Percentiles rank a stretch among this genome's conserved stretches.
These are phyloP conservation scores for Aotus griseimembra DNA, from an alignment of 2,797 vertebrate genomes.

Conservation along the genomic window DNA sequence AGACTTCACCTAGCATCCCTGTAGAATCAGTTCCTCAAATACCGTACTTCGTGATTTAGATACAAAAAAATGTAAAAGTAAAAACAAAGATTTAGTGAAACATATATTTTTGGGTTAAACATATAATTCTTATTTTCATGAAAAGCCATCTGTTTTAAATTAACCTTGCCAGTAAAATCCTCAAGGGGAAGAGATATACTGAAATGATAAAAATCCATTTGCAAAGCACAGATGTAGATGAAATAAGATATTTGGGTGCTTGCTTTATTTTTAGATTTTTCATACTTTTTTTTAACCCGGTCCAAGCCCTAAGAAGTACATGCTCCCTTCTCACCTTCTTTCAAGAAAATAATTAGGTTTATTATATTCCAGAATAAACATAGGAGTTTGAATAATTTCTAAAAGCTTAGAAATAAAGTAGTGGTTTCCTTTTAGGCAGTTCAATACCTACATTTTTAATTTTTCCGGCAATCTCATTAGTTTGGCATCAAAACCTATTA, in stretches of 20 bases:
- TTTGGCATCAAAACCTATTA: conserved; percentile 53
- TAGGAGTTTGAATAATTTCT: neutral
- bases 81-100: neutral
- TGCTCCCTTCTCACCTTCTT: neutral
- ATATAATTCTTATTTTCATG: conserved; percentile 52
- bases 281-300: neutral
- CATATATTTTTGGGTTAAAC: neutral
- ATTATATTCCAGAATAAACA: neutral
- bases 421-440: neutral
- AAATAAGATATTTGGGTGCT: neutral
- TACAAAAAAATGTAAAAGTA: neutral
- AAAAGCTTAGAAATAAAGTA: neutral
- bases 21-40: neutral
- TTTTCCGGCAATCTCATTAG: neutral
- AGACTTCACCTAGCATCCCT: neutral
- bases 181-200: conserved; percentile 11
- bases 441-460: neutral
- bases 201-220: neutral
- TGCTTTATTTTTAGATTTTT: neutral
- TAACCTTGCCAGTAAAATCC: conserved; percentile 61
- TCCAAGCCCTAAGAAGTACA: neutral
- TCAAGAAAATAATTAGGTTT: neutral
- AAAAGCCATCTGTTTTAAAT: conserved; percentile 66
- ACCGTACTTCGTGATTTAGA: neutral
- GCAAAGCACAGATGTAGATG: neutral